Base-by-base conservation (phyloP, 2,888 invertebrate genomes). In the Pheosia gnoma region DNA sequence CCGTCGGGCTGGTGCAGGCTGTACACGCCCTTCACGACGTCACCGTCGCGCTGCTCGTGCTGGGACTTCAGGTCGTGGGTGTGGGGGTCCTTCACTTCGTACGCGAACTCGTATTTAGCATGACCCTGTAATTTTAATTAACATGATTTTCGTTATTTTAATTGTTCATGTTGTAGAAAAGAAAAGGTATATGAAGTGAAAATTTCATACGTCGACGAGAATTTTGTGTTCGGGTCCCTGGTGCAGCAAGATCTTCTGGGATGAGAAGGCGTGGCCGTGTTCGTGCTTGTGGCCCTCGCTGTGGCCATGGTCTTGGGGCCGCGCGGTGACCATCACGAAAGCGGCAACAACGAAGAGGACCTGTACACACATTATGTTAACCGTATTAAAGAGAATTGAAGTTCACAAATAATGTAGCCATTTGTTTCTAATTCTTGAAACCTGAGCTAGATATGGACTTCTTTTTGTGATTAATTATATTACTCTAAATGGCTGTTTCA, bases 11-110 rank as follows among this genome's bases (percentile, higher is more conserved):
- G 63, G 69, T 91, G 88, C 53, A 93, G 80, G 59, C 87, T 88
- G 80, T 95, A 95, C 72, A 93, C 59, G 49, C 95, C 95, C 78
- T 94, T 91, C 61, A 95, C 95, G 49, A 89, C 92, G 74, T 95
- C 93, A 10, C 95, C 95, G 83, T 94, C 91, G 65, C 90, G 88
- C 71, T 86, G 83, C 81, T 94, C 94, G 59, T 88, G 83, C 75
- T 94, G 94, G 71, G 88, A 87, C 84, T 94, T 94, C 78, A 91
- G 87, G 84, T 94, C 94, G n/a, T 94, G 94, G 56, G 94, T 92
- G 72, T 94, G 94, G 3, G 86, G 87, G 70, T 94, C 94, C 66
- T 92, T 86, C 11, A 93, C 94, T 43, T 94, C 93, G 78, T 94
- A 94, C 62, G 90, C 87, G 81, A 91, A 94, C 63, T 93, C 88